Evolutionary conservation across 2,113 vertebrate species (phyloP).

Genomic region (Alosa alosa): DNA sequence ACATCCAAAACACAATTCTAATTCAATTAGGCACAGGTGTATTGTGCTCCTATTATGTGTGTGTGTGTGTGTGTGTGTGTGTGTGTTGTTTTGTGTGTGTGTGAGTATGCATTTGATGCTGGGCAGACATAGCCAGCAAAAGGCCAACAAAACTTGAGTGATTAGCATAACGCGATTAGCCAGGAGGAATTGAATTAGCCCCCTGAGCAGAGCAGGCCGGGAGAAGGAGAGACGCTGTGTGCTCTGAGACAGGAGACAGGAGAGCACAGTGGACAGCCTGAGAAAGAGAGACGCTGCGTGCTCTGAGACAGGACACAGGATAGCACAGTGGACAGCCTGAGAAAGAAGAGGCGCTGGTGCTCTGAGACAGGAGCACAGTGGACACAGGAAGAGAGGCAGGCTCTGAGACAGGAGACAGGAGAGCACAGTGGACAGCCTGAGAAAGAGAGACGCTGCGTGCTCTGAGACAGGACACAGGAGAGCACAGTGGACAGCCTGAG

Average conservation of each 20-base stretch:
- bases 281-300: neutral
- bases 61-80: neutral
- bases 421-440: neutral
- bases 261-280: neutral
- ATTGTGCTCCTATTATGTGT: neutral
- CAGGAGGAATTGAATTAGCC: constrained; percentile 50
- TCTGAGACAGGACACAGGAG: neutral
- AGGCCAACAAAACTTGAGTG: constrained; percentile 41
- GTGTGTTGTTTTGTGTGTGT: neutral
- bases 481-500: neutral
- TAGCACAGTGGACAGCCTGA: neutral
- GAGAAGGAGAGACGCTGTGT: neutral
- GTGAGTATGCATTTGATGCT: neutral
- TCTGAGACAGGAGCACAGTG: neutral
- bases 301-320: neutral
- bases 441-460: no score
- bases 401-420: neutral
- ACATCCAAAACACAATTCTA: neutral
- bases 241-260: neutral
- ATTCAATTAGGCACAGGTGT: constrained; percentile 3
- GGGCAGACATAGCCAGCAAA: neutral
- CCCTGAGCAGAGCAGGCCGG: constrained; percentile 24
- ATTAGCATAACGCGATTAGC: constrained; percentile 38
- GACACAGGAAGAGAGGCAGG: no score
- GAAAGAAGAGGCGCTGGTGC: no score